Evolutionary conservation across 2,888 invertebrate species (phyloP).

Genomic region (Acleris cristana): DNA sequence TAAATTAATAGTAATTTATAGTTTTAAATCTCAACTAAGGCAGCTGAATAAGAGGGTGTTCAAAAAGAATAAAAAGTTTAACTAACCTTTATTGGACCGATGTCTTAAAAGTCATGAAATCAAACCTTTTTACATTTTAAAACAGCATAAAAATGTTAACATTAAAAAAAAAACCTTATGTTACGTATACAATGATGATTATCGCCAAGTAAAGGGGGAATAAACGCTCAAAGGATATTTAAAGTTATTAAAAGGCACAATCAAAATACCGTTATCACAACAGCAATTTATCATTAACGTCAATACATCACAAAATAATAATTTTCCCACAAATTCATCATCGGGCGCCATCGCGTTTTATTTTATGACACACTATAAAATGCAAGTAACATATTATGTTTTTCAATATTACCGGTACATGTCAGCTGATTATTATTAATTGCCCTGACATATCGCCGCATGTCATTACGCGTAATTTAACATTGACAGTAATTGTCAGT

Average conservation of each 20-base stretch:
- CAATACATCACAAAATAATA: conserved; percentile 22
- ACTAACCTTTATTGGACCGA: no score
- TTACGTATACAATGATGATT: no score
- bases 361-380: conserved; percentile 12
- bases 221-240: background rate
- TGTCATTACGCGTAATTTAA: conserved; percentile 36
- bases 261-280: conserved; percentile 3
- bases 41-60: no score
- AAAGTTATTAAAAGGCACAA: background rate
- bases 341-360: conserved; percentile 4
- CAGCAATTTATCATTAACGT: conserved; percentile 16
- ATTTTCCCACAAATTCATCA: conserved; percentile 17
- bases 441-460: conserved; percentile 25
- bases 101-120: background rate
- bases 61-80: no score
- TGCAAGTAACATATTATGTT: conserved; percentile 16
- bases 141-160: background rate
- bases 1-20: no score
- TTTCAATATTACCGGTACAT: conserved; percentile 39
- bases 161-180: no score
- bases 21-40: no score
- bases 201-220: no score
- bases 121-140: background rate
- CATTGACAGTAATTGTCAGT: conserved; percentile 34
- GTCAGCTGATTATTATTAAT: conserved; percentile 46